A percentile compares a stretch with the other conserved stretches of the same genome.
These are phyloP conservation scores for Melitaea athalia DNA, from an alignment of 2,888 invertebrate genomes.

Conservation along the genomic window DNA sequence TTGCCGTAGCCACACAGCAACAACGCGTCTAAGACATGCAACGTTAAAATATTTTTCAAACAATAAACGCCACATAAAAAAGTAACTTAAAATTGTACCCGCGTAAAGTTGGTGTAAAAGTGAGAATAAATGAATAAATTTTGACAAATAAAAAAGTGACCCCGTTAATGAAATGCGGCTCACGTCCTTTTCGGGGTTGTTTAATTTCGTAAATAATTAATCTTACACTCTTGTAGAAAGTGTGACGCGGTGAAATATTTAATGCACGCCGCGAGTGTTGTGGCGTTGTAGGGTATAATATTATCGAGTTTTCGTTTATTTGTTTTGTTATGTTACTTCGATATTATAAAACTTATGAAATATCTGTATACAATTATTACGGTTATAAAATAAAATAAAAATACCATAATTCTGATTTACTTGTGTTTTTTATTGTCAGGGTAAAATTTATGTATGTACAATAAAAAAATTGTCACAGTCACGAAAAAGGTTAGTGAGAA, in stretches of 20 bases:
- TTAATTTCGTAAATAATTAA: conserved; percentile 62
- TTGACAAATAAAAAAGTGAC: conserved; percentile 24
- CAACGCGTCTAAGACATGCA: not conserved
- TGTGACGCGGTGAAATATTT: conserved; percentile 59
- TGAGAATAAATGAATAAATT: conserved; percentile 20
- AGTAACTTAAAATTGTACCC: not conserved
- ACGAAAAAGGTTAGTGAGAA: too few species aligned
- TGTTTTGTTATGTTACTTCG: too few species aligned
- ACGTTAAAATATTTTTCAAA: not conserved
- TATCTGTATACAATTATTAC: too few species aligned
- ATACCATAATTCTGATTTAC: too few species aligned
- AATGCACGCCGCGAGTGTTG: conserved; percentile 22
- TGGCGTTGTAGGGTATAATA: not conserved
- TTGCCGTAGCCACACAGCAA: too few species aligned
- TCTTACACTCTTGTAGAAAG: conserved; percentile 46
- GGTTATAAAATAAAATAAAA: too few species aligned
- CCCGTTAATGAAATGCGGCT: conserved; percentile 17
- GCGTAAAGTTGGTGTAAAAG: conserved; percentile 7
- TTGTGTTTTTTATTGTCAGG: too few species aligned
- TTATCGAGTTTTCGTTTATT: too few species aligned
- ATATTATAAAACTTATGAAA: too few species aligned
- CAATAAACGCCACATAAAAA: conserved; percentile 9
- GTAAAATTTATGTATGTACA: too few species aligned
- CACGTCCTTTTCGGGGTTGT: conserved; percentile 41
- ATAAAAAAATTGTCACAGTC: too few species aligned